These are phyloP conservation scores for Ctenomys sociabilis DNA, from an alignment of 2,113 vertebrate species.

Conservation along the genomic window DNA sequence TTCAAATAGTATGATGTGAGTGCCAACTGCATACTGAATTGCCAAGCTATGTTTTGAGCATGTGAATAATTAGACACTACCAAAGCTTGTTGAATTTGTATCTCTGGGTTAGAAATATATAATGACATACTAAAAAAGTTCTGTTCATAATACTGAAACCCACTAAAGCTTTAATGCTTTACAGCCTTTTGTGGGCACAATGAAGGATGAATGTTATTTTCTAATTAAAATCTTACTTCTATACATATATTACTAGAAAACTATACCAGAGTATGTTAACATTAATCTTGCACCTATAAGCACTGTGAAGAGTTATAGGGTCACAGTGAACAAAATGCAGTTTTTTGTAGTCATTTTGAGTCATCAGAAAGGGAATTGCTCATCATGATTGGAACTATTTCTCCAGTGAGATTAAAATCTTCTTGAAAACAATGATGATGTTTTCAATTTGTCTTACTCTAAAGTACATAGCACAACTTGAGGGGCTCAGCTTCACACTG, in stretches of 20 bases:
- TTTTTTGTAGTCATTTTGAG: background rate
- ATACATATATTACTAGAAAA: constrained; percentile 35
- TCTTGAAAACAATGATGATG: background rate
- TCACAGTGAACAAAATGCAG: background rate
- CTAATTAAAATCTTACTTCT: constrained; percentile 45
- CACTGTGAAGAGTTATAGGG: background rate
- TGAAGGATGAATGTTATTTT: constrained; percentile 3
- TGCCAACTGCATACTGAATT: background rate
- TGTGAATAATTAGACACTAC: background rate
- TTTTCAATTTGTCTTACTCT: background rate
- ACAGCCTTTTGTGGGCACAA: background rate
- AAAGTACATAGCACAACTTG: background rate
- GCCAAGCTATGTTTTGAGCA: background rate
- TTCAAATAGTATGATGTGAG: constrained; percentile 23
- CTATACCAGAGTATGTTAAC: constrained; percentile 21
- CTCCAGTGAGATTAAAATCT: background rate
- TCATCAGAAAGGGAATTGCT: background rate
- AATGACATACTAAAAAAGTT: background rate
- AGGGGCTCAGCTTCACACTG: background rate
- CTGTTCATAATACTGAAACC: background rate
- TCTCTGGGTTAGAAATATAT: background rate
- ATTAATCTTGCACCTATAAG: background rate
- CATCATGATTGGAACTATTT: background rate
- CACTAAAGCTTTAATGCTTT: background rate
- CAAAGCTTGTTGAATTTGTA: background rate